Conservation (phyloP, 2,113 vertebrate genomes). For the Takifugu flavidus region DNA sequence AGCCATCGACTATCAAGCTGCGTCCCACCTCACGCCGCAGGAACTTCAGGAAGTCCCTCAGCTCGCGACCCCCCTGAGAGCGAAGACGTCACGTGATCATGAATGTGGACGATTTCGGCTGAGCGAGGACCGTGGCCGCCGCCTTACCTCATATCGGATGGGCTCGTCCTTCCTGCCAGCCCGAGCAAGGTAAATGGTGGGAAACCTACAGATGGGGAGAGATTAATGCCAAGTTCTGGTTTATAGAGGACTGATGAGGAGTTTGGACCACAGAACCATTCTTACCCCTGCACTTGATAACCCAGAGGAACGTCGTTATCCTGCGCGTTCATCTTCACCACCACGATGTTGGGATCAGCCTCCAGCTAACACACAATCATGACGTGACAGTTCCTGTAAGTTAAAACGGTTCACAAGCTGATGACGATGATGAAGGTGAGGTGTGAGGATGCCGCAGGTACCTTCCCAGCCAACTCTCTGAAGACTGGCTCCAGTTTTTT, state of each 20-base stretch:
- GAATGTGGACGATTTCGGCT: too few relatives aligned
- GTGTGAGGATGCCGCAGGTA: conserved; percentile 8
- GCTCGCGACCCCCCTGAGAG: conserved; percentile 66
- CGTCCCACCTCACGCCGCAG: conserved; percentile 59
- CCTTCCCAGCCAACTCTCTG: conserved; percentile 64
- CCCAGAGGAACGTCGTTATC: conserved; percentile 70
- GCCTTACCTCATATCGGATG: conserved; percentile 65
- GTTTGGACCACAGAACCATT: background rate
- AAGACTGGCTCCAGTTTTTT: conserved; percentile 75
- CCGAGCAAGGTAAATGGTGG: conserved; percentile 72
- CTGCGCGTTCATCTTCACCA: conserved; percentile 74
- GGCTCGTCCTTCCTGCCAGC: conserved; percentile 67
- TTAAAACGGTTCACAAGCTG: background rate
- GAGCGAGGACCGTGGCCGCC: background rate
- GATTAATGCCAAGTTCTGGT: background rate
- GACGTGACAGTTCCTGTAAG: background rate
- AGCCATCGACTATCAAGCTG: background rate
- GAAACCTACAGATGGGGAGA: conserved; percentile 58
- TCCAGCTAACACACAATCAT: conserved; percentile 45
- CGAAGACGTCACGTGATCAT: background rate
- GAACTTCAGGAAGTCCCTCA: conserved; percentile 72
- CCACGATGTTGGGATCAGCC: conserved; percentile 51
- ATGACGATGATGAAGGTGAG: background rate
- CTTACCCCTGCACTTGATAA: conserved; percentile 75
- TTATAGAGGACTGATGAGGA: background rate